Evolutionary conservation across 2,797 vertebrate species (phyloP), one percentile per base, ranked within the genome.

Genomic region (Cirrhinus molitorella): DNA sequence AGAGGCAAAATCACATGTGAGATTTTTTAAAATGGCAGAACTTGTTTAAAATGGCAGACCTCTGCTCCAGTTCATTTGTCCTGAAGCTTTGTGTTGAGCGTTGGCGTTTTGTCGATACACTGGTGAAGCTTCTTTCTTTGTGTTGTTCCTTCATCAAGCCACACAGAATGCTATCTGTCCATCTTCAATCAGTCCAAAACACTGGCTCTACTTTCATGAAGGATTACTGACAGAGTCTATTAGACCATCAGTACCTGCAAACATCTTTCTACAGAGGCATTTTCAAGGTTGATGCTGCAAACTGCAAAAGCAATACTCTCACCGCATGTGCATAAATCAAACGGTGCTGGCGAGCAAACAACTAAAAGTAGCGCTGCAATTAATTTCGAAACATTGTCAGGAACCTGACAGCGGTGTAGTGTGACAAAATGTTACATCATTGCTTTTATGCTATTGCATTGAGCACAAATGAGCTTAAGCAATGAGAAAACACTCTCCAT

Each of bases 31-130:
- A 72, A 28, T 21, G 17, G 45, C 70, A 72, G 25, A 71, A 16
- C n/a, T 43, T 25, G 23, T 61, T 47, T 79, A 31, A 37, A 75
- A 23, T 40, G 72, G 31, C 13, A 74, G 51, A 74, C 6, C 66
- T 83, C 87, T 87, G 80, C 34, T 88, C 70, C 49, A 85, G 85
- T 87, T 63, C 86, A 85, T 90, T 85, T 81, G 67, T 79, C 85
- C 77, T 13, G 40, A 81, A 51, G 31, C 79, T 86, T 87, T 86
- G 31, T 81, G 79, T 87, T 83, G 70, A 77, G 53, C 23, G 72
- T 45, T 89, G 86, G 87, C 85, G 85, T 89, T 92, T 88, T 87
- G 89, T 88, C 66, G 21, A 90, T 91, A 87, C 81, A 81, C 85
- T 63, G 84, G 61, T 66, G 79, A 87, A 66, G 81, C 72, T 85